These are phyloP conservation scores for Seriola aureovittata DNA, from an alignment of 2,113 vertebrate species.

Conservation along the genomic window DNA sequence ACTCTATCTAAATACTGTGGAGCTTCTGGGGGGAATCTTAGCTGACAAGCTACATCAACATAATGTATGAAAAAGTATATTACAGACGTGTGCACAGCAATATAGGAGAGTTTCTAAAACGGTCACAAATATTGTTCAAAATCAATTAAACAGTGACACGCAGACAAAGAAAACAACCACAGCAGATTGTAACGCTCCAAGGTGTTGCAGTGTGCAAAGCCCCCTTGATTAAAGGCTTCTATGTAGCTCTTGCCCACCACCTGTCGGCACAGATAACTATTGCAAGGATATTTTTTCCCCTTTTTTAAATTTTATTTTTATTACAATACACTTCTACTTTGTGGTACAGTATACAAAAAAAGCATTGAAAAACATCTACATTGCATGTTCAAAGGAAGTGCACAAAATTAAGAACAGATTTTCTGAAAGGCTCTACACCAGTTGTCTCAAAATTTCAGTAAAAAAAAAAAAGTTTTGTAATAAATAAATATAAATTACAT, in stretches of 20 bases:
- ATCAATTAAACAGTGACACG: background rate
- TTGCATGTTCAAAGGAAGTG: constrained; percentile 83
- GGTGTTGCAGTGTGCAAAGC: background rate
- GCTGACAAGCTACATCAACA: background rate
- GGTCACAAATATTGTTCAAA: background rate
- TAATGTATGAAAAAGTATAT: background rate
- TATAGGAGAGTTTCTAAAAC: background rate
- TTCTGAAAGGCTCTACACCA: constrained; percentile 72
- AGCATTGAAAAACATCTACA: constrained; percentile 68
- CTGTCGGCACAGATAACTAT: constrained; percentile 19
- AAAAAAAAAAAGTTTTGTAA: constrained; percentile 76
- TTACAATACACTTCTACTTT: constrained; percentile 77
- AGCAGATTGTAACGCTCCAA: background rate
- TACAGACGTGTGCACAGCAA: too few species aligned
- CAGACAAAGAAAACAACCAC: background rate
- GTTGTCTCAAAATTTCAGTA: constrained; percentile 78
- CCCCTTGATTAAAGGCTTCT: background rate
- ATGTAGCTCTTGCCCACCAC: constrained; percentile 29
- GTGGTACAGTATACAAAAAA: constrained; percentile 81
- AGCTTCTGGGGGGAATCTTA: too few species aligned
- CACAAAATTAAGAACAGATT: constrained; percentile 76
- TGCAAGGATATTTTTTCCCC: background rate
- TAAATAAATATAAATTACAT: constrained; percentile 89
- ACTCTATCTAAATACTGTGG: too few species aligned
- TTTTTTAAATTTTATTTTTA: constrained; percentile 35